These are phyloP conservation scores for Phyllotreta striolata DNA, from an alignment of 2,888 invertebrate species.

Conservation along the genomic window DNA sequence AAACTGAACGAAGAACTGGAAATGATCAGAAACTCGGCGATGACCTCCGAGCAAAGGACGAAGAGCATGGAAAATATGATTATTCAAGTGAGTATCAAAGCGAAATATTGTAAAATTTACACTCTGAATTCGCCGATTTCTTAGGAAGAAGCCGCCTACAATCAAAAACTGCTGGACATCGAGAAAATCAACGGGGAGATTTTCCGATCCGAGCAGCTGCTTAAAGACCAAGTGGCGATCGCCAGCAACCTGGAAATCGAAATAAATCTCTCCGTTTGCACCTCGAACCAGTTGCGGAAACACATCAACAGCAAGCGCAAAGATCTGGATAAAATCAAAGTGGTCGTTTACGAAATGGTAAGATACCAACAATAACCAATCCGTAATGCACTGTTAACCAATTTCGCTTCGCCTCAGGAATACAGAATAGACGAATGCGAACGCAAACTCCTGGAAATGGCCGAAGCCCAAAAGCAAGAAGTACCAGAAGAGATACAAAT, in stretches of 20 bases:
- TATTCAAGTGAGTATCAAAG: conserved; percentile 58
- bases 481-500: conserved; percentile 53
- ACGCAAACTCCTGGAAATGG: conserved; percentile 57
- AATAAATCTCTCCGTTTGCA: conserved; percentile 64
- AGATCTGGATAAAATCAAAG: conserved; percentile 65
- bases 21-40: conserved; percentile 62
- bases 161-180: conserved; percentile 42
- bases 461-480: conserved; percentile 54
- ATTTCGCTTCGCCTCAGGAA: conserved; percentile 30
- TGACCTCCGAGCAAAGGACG: conserved; percentile 64
- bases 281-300: conserved; percentile 61
- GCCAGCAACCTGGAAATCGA: conserved; percentile 62
- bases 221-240: conserved; percentile 42
- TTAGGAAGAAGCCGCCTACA: conserved; percentile 58
- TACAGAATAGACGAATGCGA: conserved; percentile 61
- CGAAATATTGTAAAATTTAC: conserved; percentile 65
- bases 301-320: conserved; percentile 62
- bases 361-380: conserved; percentile 47
- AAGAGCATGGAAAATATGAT: conserved; percentile 70
- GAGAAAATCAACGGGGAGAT: conserved; percentile 45
- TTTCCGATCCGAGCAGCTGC: conserved; percentile 39
- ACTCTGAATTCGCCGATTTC: background rate
- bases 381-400: background rate
- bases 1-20: conserved; percentile 63
- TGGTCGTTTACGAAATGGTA: conserved; percentile 69